A percentile compares a stretch with the other conserved stretches of the same genome.
Evolutionary conservation across 2,888 invertebrate genomes (phyloP).

Genomic region (Tanytarsus gracilentus): DNA sequence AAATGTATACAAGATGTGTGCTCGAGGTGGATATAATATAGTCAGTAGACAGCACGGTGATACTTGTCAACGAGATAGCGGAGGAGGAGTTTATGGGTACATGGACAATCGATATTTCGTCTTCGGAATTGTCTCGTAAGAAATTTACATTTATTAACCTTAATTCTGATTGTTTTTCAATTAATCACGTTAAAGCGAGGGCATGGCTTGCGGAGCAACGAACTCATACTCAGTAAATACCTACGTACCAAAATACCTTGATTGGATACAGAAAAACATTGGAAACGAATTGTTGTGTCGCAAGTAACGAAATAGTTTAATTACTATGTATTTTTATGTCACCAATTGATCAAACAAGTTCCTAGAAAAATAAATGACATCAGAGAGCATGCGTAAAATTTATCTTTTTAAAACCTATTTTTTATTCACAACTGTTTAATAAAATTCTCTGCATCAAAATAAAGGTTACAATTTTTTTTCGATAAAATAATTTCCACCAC

Average conservation of each 20-base stretch:
- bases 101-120: constrained; percentile 39
- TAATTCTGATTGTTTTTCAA: neutral
- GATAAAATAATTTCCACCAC: no score
- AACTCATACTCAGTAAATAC: constrained; percentile 11
- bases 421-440: no score
- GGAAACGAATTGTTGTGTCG: neutral
- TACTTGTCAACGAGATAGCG: constrained; percentile 46
- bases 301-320: neutral
- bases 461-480: no score
- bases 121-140: constrained; percentile 45
- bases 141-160: constrained; percentile 32
- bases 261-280: neutral
- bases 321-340: no score
- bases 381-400: no score
- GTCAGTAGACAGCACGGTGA: constrained; percentile 38
- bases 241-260: neutral
- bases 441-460: no score
- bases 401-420: no score
- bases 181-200: no score
- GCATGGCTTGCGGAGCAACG: neutral
- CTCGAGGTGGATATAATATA: neutral
- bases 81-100: constrained; percentile 44
- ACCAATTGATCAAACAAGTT: neutral
- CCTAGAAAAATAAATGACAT: neutral
- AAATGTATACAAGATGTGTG: neutral